phyloP scores from a whole-genome alignment of 2,113 vertebrate genomes.

The Labeo rohita region DNA sequence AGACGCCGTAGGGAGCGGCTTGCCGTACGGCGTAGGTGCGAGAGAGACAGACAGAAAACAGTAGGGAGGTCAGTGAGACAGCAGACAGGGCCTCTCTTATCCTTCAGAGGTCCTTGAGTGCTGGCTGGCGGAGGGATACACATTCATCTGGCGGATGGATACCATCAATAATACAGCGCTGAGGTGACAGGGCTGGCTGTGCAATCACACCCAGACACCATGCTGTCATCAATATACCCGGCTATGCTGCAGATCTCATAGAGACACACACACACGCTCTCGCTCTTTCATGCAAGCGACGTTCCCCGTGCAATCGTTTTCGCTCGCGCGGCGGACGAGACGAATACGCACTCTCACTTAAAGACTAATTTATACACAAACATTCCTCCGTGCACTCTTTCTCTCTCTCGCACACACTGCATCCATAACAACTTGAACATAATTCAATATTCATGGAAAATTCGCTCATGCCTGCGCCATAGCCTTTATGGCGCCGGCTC shows the following conservation, averaged over 20 bases:
- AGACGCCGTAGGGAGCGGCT: neutral
- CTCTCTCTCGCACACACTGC: slow-evolving; percentile 48
- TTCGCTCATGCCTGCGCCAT: slow-evolving; percentile 54
- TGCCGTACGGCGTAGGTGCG: slow-evolving; percentile 8
- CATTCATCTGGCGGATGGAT: slow-evolving; percentile 80
- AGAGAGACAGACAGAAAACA: slow-evolving; percentile 43
- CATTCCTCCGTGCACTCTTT: slow-evolving; percentile 52
- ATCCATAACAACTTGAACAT: slow-evolving; percentile 60
- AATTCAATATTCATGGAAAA: slow-evolving; percentile 63
- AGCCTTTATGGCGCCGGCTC: slow-evolving; percentile 54
- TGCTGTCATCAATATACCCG: slow-evolving; percentile 78
- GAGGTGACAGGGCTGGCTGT: slow-evolving; percentile 71
- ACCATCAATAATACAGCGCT: slow-evolving; percentile 77
- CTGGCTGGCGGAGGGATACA: slow-evolving; percentile 74
- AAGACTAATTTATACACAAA: slow-evolving; percentile 60
- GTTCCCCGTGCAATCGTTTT: slow-evolving; percentile 44
- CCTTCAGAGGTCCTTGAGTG: slow-evolving; percentile 80
- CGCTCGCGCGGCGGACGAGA: slow-evolving; percentile 42
- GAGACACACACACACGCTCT: slow-evolving; percentile 52
- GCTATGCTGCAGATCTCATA: slow-evolving; percentile 44
- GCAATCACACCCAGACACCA: slow-evolving; percentile 76
- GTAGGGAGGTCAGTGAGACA: slow-evolving; percentile 66
- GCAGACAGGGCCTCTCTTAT: slow-evolving; percentile 71
- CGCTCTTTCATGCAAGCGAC: slow-evolving; percentile 36
- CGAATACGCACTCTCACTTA: slow-evolving; percentile 53